These are phyloP conservation scores for Melanotaenia trifasciata DNA, from an alignment of 2,797 vertebrate species.

Conservation along the genomic window DNA sequence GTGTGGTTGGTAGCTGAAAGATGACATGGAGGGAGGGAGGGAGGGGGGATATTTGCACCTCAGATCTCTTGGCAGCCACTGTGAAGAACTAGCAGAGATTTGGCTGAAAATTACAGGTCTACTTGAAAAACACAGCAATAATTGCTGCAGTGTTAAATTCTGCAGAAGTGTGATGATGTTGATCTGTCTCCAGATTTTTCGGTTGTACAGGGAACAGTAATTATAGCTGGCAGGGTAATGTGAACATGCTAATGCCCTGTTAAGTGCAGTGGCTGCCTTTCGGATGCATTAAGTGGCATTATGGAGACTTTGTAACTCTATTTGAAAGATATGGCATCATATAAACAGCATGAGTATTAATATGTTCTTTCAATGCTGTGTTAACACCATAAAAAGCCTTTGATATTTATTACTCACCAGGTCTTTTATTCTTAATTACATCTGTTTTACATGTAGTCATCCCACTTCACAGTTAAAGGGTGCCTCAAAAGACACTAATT, in stretches of 20 bases:
- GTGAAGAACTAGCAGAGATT: slow-evolving; percentile 6
- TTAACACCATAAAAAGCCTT: slow-evolving; percentile 16
- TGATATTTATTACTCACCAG: slow-evolving; percentile 9
- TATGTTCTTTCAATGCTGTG: background rate
- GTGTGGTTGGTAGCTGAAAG: slow-evolving; percentile 15
- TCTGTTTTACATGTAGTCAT: slow-evolving; percentile 30
- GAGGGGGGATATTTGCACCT: slow-evolving; percentile 7
- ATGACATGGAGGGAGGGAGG: slow-evolving; percentile 11
- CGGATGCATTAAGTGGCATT: slow-evolving; percentile 10
- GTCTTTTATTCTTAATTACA: slow-evolving; percentile 25
- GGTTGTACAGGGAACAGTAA: slow-evolving; percentile 8
- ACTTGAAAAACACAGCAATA: slow-evolving; percentile 7
- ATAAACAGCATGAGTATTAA: slow-evolving; percentile 8
- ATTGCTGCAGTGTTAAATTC: slow-evolving; percentile 21
- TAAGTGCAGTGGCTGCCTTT: slow-evolving; percentile 16
- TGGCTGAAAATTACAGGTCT: slow-evolving; percentile 37
- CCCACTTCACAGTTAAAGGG: slow-evolving; percentile 23
- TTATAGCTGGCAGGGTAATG: slow-evolving; percentile 42
- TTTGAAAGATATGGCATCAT: slow-evolving; percentile 11
- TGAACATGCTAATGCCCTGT: slow-evolving; percentile 24
- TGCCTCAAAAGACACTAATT: slow-evolving; percentile 34
- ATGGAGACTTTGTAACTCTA: slow-evolving; percentile 3
- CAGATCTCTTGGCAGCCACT: slow-evolving; percentile 24
- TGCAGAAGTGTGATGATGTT: slow-evolving; percentile 16
- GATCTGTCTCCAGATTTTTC: slow-evolving; percentile 30